Conservation (phyloP, 2,888 invertebrate genomes). For the Carcina quercana region DNA sequence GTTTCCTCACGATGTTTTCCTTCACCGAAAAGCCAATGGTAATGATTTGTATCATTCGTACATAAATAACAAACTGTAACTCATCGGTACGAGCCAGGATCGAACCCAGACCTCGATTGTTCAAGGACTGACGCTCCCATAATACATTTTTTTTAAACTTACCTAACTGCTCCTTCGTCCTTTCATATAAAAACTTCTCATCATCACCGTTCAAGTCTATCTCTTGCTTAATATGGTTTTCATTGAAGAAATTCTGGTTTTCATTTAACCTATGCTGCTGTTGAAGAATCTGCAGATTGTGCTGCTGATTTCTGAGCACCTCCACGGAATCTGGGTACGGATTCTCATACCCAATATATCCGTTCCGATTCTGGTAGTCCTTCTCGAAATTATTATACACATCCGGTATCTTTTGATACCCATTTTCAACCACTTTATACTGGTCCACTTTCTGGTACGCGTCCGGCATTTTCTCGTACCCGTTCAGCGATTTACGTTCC, state of each 20-base stretch:
- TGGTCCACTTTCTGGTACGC: conserved; percentile 26
- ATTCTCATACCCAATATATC: conserved; percentile 7
- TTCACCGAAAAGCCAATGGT: too few species aligned
- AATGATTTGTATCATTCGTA: too few species aligned
- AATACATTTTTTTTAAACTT: too few species aligned
- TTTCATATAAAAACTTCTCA: conserved; percentile 49
- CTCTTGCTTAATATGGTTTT: conserved; percentile 58
- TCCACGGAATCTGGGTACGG: conserved; percentile 39
- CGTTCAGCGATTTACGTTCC: conserved; percentile 45
- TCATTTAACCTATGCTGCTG: conserved; percentile 49
- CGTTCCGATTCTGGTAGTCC: conserved; percentile 23
- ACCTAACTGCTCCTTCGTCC: conserved; percentile 48
- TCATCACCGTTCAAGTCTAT: conserved; percentile 56
- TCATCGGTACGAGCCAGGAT: too few species aligned
- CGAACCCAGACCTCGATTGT: too few species aligned
- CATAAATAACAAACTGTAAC: too few species aligned
- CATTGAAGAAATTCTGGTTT: conserved; percentile 55
- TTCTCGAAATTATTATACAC: conserved; percentile 22
- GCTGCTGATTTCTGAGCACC: conserved; percentile 50
- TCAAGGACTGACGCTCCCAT: too few species aligned
- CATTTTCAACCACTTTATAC: conserved; percentile 18
- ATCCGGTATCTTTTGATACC: conserved; percentile 28
- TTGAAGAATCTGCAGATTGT: conserved; percentile 52
- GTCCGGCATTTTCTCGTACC: conserved; percentile 36
- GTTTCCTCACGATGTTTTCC: too few species aligned